A percentile compares a stretch with the other conserved stretches of the same genome.
Evolutionary conservation across 2,113 vertebrate species (phyloP).

Genomic region (Takifugu flavidus): DNA sequence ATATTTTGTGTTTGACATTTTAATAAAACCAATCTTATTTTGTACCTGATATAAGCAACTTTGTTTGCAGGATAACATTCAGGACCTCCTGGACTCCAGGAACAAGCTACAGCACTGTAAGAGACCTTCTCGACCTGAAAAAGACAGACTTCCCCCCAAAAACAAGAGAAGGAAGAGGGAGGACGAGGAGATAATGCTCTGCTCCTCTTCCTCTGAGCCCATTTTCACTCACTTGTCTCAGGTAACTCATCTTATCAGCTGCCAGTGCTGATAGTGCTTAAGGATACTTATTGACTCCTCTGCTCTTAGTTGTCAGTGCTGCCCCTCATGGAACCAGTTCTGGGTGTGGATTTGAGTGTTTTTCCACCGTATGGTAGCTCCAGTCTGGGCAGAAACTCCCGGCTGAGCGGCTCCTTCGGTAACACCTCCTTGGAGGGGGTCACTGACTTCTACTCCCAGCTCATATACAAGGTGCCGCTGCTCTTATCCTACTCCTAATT

Average conservation of each 20-base stretch:
- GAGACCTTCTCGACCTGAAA: conserved; percentile 68
- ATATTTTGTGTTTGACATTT: no score
- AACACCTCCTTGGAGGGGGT: conserved; percentile 88
- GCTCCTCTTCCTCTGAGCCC: conserved; percentile 71
- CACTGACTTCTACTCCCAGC: conserved; percentile 94
- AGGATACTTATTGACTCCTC: background rate
- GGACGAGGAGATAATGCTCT: conserved; percentile 81
- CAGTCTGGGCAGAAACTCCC: conserved; percentile 83
- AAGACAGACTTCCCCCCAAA: conserved; percentile 82
- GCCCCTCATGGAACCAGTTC: conserved; percentile 94
- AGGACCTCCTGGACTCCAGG: conserved; percentile 71
- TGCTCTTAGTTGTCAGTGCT: conserved; percentile 84
- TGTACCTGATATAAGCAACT: background rate
- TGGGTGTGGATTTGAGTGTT: conserved; percentile 88
- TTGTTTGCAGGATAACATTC: conserved; percentile 48
- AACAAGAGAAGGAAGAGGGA: conserved; percentile 89
- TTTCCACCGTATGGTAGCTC: conserved; percentile 91
- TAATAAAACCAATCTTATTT: background rate
- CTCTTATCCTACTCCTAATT: background rate
- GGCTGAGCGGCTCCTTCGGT: conserved; percentile 88
- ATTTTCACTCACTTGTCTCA: conserved; percentile 84
- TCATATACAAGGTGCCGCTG: conserved; percentile 82
- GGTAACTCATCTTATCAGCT: conserved; percentile 58
- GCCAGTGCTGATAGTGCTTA: background rate
- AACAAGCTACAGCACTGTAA: conserved; percentile 87